A percentile compares a stretch with the other conserved stretches of the same genome.
phyloP scores from a whole-genome alignment of 2,888 invertebrate species.

The Drosophila bunnanda region DNA sequence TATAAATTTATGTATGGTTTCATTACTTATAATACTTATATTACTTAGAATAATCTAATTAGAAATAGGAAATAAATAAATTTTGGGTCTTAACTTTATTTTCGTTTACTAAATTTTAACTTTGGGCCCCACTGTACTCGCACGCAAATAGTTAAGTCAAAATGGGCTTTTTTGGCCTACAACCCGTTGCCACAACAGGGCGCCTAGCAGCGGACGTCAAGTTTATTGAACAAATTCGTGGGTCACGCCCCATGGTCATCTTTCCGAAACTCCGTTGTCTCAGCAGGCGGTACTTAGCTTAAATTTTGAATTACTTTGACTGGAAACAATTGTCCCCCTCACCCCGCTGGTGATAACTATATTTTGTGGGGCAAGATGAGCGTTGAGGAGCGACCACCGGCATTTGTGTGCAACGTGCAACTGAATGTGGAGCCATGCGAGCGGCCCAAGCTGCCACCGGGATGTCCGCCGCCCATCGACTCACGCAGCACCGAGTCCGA shows the following conservation, averaged over 20 bases:
- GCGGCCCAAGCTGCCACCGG: constrained; percentile 40
- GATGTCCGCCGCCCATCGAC: constrained; percentile 41
- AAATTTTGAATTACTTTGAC: constrained; percentile 24
- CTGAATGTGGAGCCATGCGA: constrained; percentile 51
- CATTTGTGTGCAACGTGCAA: constrained; percentile 58
- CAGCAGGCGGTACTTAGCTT: constrained; percentile 56
- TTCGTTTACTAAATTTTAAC: background rate
- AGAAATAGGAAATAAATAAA: background rate
- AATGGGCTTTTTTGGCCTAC: constrained; percentile 8
- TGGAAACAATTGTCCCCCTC: constrained; percentile 10
- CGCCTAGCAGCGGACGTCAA: constrained; percentile 64
- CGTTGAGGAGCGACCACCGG: constrained; percentile 36
- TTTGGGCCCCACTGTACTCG: constrained; percentile 1
- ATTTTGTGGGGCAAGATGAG: constrained; percentile 53
- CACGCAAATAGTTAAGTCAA: constrained; percentile 3
- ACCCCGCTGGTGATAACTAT: background rate
- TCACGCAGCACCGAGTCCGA: constrained; percentile 55
- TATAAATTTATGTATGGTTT: background rate
- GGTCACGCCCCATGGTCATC: constrained; percentile 22
- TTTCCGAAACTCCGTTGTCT: constrained; percentile 11
- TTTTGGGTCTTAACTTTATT: background rate
- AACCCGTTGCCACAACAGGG: constrained; percentile 71
- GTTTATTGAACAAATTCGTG: constrained; percentile 71
- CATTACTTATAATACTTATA: background rate
- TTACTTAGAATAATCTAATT: background rate